Evolutionary conservation across 2,888 invertebrate species (phyloP), one percentile per base, ranked within the genome.

Genomic region (Netelia virgata): DNA sequence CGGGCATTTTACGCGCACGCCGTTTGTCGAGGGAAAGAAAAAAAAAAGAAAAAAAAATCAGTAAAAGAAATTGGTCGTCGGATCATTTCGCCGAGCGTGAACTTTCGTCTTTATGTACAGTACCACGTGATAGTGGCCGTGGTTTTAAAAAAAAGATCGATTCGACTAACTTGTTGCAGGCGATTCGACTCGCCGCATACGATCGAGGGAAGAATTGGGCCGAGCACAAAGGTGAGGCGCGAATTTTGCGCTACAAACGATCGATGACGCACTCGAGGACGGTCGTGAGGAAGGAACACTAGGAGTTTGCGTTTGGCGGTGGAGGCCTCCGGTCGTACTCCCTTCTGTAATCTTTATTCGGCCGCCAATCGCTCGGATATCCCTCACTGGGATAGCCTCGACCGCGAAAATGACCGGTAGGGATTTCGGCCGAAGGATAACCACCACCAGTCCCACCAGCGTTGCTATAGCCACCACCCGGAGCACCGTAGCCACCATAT

Each of bases 301-400:
- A 93, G 91, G 93, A 93, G 74, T 93, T 93, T 68, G 93, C 90
- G 68, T 92, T 93, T 63, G 95, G 95, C 20, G 96, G 95, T 53
- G 96, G 95, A 83, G 96, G 96, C 87, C 96, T 95, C 84, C 96
- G 94, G 90, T 96, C 96, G 89, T 96, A 96, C 89, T 96, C 96
- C 84, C 96, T 93, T 81, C 96, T 90, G 82, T 94, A 94, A 78
- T 94, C 94, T 82, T 94, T 92, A 84, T 92, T 94, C 11, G 92
- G 91, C 53, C 93, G 89, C 91, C 93, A 95, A 89, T 93, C 96
- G 94, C 88, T 95, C 5, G 92, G 90, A 77, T 93, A 93, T 64
- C 88, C 88, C 47, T 93, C 93, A 50, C 90, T 90, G 0, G 90
- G 89, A 41, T 93, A 93, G 47, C 90, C 92, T 11, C 93, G 90